phyloP scores from a whole-genome alignment of 2,888 invertebrate species.

The Mythimna loreyi region DNA sequence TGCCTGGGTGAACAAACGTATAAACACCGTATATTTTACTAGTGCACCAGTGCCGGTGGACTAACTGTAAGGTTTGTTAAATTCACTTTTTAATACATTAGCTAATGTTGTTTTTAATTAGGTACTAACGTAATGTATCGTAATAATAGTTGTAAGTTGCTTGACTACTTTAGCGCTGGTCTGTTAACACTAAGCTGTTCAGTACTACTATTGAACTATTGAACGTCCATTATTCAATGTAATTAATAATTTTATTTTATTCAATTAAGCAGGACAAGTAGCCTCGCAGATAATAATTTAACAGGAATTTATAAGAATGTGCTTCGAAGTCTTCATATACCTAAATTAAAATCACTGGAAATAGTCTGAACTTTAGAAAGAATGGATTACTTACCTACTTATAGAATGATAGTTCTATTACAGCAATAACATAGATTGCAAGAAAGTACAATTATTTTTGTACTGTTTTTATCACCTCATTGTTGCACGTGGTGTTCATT shows the following conservation, averaged over 20 bases:
- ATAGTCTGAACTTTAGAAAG: neutral
- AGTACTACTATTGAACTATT: neutral
- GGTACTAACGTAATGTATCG: neutral
- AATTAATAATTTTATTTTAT: neutral
- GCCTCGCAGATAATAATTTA: neutral
- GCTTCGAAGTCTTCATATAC: neutral
- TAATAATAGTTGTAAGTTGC: slow-evolving; percentile 4
- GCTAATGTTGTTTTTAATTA: slow-evolving; percentile 12
- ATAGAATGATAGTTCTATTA: too few species aligned
- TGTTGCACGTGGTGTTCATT: neutral
- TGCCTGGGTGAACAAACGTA: slow-evolving; percentile 73
- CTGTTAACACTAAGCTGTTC: slow-evolving; percentile 5
- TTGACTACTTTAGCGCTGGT: neutral
- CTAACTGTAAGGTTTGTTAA: slow-evolving; percentile 83
- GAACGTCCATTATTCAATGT: neutral
- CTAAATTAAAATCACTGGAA: slow-evolving; percentile 5
- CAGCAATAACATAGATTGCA: neutral
- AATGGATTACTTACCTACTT: neutral
- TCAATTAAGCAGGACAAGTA: neutral
- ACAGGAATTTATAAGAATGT: neutral
- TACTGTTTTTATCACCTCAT: neutral
- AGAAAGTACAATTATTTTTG: slow-evolving; percentile 9
- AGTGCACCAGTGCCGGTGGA: slow-evolving; percentile 75
- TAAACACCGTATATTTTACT: slow-evolving; percentile 69
- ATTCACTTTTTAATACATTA: slow-evolving; percentile 29